phyloP scores from a whole-genome alignment of 2,888 invertebrate species.

The Euzetes globulus region DNA sequence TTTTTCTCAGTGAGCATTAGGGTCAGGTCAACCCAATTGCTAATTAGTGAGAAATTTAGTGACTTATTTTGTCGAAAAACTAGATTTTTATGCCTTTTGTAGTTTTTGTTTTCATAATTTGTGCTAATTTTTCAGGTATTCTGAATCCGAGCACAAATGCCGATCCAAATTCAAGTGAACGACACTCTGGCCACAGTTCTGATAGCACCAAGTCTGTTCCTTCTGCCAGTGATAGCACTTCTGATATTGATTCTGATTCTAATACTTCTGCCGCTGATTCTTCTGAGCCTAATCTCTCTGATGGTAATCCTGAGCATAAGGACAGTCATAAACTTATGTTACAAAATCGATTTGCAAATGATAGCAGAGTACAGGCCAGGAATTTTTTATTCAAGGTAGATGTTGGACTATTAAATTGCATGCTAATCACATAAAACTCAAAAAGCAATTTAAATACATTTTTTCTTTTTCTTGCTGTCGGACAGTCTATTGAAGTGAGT shows the following conservation, averaged over 20 bases:
- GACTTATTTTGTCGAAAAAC: background rate
- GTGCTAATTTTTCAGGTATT: background rate
- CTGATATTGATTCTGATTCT: background rate
- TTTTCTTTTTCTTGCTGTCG: background rate
- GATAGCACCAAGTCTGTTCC: background rate
- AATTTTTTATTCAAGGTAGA: background rate
- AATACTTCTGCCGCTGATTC: background rate
- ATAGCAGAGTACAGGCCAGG: background rate
- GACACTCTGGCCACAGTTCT: background rate
- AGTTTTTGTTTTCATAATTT: background rate
- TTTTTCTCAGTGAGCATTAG: background rate
- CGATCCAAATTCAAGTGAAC: background rate
- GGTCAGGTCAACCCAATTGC: too few species aligned
- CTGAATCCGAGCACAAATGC: background rate
- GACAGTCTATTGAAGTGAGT: constrained; percentile 8
- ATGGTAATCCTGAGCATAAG: background rate
- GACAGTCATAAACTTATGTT: background rate
- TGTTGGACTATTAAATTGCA: background rate
- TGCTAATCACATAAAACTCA: too few species aligned
- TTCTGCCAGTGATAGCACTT: background rate
- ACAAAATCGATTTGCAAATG: background rate
- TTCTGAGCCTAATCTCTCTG: background rate
- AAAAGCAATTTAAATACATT: background rate
- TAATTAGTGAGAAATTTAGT: background rate
- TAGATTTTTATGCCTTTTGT: background rate